phyloP scores from a whole-genome alignment of 2,888 invertebrate species.

The Stomorhina lunata region DNA sequence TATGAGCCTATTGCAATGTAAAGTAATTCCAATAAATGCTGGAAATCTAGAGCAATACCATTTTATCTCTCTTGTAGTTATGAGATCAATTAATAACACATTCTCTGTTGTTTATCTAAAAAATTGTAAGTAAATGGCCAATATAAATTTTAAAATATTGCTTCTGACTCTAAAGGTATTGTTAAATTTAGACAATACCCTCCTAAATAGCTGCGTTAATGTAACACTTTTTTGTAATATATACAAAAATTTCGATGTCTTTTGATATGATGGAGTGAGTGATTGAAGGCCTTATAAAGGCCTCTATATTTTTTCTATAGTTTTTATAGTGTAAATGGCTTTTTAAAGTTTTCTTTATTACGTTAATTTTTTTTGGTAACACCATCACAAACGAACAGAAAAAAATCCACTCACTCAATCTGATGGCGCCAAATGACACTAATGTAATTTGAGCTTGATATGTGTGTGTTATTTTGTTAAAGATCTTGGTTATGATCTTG shows the following conservation, averaged over 20 bases:
- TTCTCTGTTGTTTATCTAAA: background rate
- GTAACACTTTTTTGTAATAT: slow-evolving; percentile 47
- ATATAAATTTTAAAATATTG: background rate
- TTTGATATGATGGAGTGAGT: slow-evolving; percentile 48
- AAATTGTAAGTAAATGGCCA: background rate
- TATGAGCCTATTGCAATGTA: background rate
- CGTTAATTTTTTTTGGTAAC: background rate
- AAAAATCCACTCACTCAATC: no score
- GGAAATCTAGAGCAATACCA: background rate
- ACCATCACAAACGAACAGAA: slow-evolving; percentile 1
- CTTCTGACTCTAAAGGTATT: background rate
- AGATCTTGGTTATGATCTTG: slow-evolving; percentile 14
- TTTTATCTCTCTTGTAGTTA: slow-evolving; percentile 29
- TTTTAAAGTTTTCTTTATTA: slow-evolving; percentile 41
- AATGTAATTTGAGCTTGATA: slow-evolving; percentile 68
- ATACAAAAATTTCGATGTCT: background rate
- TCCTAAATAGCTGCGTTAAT: slow-evolving; percentile 43
- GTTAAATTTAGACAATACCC: slow-evolving; percentile 26
- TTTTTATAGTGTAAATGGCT: slow-evolving; percentile 37
- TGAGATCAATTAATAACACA: slow-evolving; percentile 32
- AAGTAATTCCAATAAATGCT: background rate
- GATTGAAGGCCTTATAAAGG: no score
- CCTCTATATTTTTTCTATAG: slow-evolving; percentile 25
- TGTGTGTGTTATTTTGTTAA: slow-evolving; percentile 43
- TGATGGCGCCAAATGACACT: slow-evolving; percentile 69